Evolutionary conservation across 2,888 invertebrate species (phyloP).

Genomic region (Ecliptopera silaceata): DNA sequence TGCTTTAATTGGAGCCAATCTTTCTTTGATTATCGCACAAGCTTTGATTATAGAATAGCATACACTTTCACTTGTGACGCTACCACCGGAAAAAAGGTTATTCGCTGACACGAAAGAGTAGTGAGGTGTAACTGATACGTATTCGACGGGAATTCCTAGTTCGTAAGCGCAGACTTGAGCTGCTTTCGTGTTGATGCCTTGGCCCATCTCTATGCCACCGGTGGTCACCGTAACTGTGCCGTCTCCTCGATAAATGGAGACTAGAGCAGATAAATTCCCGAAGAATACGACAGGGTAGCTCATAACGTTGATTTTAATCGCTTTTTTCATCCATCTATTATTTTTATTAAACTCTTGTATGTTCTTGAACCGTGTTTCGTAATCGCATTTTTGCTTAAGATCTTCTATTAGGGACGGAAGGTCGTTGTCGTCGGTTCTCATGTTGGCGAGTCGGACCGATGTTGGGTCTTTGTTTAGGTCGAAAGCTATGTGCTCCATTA

Average conservation of each 20-base stretch:
- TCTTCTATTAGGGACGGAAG: slow-evolving; percentile 54
- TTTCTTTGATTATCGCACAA: slow-evolving; percentile 76
- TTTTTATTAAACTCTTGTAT: slow-evolving; percentile 84
- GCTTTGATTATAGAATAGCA: slow-evolving; percentile 64
- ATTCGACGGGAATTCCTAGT: slow-evolving; percentile 85
- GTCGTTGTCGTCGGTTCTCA: slow-evolving; percentile 68
- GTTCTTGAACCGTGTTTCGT: slow-evolving; percentile 77
- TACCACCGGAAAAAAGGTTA: slow-evolving; percentile 85
- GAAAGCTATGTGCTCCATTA: slow-evolving; percentile 86
- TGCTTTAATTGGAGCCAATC: slow-evolving; percentile 70
- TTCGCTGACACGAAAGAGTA: slow-evolving; percentile 86
- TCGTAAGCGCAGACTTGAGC: slow-evolving; percentile 86
- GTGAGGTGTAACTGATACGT: slow-evolving; percentile 85
- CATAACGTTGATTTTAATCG: slow-evolving; percentile 86
- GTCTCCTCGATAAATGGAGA: slow-evolving; percentile 88
- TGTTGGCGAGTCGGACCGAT: slow-evolving; percentile 69
- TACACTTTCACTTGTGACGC: slow-evolving; percentile 63
- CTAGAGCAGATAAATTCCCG: slow-evolving; percentile 81
- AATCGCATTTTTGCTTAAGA: slow-evolving; percentile 69
- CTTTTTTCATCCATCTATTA: slow-evolving; percentile 91
- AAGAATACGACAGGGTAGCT: slow-evolving; percentile 83
- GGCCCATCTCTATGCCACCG: slow-evolving; percentile 90
- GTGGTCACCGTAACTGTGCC: slow-evolving; percentile 88
- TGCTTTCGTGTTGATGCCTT: slow-evolving; percentile 89
- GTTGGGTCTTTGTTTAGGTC: slow-evolving; percentile 81